phyloP scores from a whole-genome alignment of 1,140 invertebrate species.

The Drosophila busckii region DNA sequence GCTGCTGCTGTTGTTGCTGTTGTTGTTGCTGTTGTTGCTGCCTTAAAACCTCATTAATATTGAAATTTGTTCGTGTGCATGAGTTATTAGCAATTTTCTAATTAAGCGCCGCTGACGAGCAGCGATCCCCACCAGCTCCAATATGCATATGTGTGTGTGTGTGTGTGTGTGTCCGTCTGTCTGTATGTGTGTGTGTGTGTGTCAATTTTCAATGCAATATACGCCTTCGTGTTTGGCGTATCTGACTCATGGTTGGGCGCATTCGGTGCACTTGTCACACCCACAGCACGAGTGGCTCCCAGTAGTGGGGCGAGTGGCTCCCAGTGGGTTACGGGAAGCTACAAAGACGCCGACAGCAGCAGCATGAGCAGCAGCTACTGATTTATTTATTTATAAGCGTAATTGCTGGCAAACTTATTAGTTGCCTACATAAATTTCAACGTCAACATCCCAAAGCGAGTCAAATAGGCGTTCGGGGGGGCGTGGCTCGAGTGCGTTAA shows the following conservation, averaged over 20 bases:
- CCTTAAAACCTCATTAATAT: slow-evolving; percentile 74
- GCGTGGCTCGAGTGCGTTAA: slow-evolving; percentile 9
- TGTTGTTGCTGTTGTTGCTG: slow-evolving; percentile 28
- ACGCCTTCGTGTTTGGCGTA: no score
- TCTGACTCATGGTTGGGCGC: slow-evolving; percentile 61
- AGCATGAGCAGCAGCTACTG: slow-evolving; percentile 47
- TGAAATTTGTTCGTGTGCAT: slow-evolving; percentile 77
- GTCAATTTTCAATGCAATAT: slow-evolving; percentile 8
- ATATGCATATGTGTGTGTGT: no score
- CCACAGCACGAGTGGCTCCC: slow-evolving; percentile 33
- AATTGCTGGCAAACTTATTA: slow-evolving; percentile 58
- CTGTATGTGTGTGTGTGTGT: not conserved
- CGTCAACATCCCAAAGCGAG: slow-evolving; percentile 5
- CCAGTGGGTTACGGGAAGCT: no score
- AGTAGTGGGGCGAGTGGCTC: no score
- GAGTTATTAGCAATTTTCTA: slow-evolving; percentile 78
- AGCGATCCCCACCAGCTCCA: slow-evolving; percentile 7
- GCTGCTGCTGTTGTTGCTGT: slow-evolving; percentile 8
- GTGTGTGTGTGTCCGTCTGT: no score
- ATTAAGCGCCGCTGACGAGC: slow-evolving; percentile 64
- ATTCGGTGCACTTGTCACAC: slow-evolving; percentile 59
- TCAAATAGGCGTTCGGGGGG: not conserved
- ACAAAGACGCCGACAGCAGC: slow-evolving; percentile 39
- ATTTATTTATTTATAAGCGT: slow-evolving; percentile 75
- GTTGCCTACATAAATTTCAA: slow-evolving; percentile 39